Conservation (phyloP, 1,140 invertebrate genomes). For the Leptopilina clavipes region DNA sequence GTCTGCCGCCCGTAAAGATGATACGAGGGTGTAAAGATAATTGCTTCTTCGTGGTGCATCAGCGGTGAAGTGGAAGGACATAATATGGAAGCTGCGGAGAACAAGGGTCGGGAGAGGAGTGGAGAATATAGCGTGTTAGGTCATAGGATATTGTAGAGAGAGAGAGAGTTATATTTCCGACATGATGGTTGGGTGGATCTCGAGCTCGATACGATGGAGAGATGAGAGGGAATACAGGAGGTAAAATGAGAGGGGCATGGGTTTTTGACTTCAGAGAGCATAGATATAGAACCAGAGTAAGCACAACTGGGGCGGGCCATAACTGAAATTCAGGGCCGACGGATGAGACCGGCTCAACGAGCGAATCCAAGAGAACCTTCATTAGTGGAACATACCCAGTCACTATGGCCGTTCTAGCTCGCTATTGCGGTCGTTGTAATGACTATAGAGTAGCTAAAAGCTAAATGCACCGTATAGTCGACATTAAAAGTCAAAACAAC, state of each 20-base stretch:
- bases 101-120: neutral
- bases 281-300: no score
- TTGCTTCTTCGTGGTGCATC: slow-evolving; percentile 24
- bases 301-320: slow-evolving; percentile 29
- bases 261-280: slow-evolving; percentile 21
- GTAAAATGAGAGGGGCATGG: slow-evolving; percentile 2
- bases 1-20: slow-evolving; percentile 15
- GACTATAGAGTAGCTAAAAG: slow-evolving; percentile 1
- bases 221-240: neutral
- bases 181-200: slow-evolving; percentile 19
- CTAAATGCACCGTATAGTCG: slow-evolving; percentile 18
- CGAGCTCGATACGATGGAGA: neutral
- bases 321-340: slow-evolving; percentile 25
- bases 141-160: slow-evolving; percentile 7
- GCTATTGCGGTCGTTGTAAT: slow-evolving; percentile 30
- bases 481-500: neutral
- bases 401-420: slow-evolving; percentile 20
- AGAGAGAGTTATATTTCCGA: neutral
- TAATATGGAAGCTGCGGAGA: slow-evolving; percentile 1
- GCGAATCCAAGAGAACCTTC: slow-evolving; percentile 33
- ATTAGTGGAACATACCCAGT: slow-evolving; percentile 20
- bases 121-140: neutral
- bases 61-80: slow-evolving; percentile 13
- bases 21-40: slow-evolving; percentile 31
- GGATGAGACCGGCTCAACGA: slow-evolving; percentile 28